Evolutionary conservation across 2,113 vertebrate species (phyloP).

Genomic region (Sinocyclocheilus maitianheensis): DNA sequence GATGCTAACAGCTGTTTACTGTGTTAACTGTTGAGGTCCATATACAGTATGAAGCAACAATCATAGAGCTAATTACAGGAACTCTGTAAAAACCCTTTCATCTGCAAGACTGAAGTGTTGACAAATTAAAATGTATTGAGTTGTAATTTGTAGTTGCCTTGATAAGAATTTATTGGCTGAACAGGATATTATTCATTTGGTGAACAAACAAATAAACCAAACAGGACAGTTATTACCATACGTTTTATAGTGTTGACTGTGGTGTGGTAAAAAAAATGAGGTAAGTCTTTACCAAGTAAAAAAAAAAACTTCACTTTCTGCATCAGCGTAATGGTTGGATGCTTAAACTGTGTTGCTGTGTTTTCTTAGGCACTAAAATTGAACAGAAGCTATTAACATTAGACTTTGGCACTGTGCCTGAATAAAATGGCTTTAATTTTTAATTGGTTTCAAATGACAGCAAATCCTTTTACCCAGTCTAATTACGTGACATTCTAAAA

Average conservation of each 20-base stretch:
- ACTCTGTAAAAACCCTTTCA: background rate
- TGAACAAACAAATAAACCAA: background rate
- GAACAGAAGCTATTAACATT: slow-evolving; percentile 7
- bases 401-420: slow-evolving; percentile 20
- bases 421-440: slow-evolving; percentile 45
- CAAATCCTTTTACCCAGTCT: slow-evolving; percentile 25
- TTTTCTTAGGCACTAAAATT: background rate
- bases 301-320: background rate
- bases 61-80: background rate
- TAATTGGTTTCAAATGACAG: slow-evolving; percentile 42
- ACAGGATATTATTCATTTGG: background rate
- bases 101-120: background rate
- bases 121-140: background rate
- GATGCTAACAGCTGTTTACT: background rate
- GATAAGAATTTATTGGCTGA: background rate
- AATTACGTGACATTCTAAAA: slow-evolving; percentile 35
- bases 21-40: background rate
- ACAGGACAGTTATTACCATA: background rate
- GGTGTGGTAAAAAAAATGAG: background rate
- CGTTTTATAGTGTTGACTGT: background rate
- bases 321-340: background rate
- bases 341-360: slow-evolving; percentile 2
- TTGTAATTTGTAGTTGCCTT: background rate
- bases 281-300: background rate
- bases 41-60: background rate